phyloP scores from a whole-genome alignment of 2,888 invertebrate genomes.

The Liopterus haemorrhoidalis region DNA sequence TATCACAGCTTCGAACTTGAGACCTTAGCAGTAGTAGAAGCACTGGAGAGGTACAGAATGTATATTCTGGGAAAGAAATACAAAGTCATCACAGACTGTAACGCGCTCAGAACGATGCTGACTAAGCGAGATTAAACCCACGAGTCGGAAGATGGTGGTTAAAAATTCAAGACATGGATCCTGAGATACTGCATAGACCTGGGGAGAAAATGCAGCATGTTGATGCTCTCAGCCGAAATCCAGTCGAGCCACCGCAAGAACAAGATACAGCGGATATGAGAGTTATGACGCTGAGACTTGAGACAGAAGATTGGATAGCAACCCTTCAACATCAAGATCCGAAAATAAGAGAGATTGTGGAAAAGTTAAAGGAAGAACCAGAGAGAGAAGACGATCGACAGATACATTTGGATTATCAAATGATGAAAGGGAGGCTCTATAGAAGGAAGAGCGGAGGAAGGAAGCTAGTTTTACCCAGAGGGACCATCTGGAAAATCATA shows the following conservation, averaged over 20 bases:
- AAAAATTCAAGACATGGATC: constrained; percentile 24
- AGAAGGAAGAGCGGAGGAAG: constrained; percentile 19
- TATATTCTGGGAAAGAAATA: constrained; percentile 24
- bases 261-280: no score
- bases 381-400: no score
- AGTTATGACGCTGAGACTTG: no score
- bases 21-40: constrained; percentile 21
- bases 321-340: no score
- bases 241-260: no score
- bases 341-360: no score
- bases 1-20: no score
- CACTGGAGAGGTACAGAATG: constrained; percentile 17
- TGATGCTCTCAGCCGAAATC: no score
- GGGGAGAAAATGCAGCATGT: constrained; percentile 36
- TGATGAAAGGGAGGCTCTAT: constrained; percentile 24
- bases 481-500: constrained; percentile 30
- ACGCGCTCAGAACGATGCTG: constrained; percentile 22
- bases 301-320: constrained; percentile 6
- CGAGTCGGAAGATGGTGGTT: constrained; percentile 25
- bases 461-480: constrained; percentile 29
- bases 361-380: no score
- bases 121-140: constrained; percentile 25
- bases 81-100: constrained; percentile 25
- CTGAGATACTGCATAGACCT: constrained; percentile 22
- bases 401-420: constrained; percentile 22